Percentiles rank a stretch among this genome's conserved stretches.
phyloP scores from a whole-genome alignment of 2,113 vertebrate species.

The Probosciger aterrimus region DNA sequence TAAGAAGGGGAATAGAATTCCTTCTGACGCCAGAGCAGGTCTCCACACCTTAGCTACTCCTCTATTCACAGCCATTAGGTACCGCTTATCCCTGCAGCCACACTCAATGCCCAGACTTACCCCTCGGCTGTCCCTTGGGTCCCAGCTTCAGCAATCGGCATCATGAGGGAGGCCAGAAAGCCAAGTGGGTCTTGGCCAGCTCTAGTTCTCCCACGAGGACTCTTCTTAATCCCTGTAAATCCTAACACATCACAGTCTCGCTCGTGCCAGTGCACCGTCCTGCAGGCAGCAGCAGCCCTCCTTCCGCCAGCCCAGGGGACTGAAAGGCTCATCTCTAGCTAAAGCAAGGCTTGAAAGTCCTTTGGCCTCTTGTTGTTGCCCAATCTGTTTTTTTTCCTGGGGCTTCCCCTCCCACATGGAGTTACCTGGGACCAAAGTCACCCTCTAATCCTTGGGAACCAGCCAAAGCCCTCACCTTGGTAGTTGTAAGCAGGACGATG shows the following conservation, averaged over 20 bases:
- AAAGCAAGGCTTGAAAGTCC: neutral
- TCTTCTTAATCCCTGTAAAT: neutral
- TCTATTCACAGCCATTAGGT: neutral
- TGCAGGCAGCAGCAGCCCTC: neutral
- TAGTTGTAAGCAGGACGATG: neutral
- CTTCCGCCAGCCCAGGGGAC: neutral
- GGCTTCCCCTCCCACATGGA: neutral
- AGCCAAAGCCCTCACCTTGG: neutral
- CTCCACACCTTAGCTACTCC: neutral
- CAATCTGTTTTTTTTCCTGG: neutral
- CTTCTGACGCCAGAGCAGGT: too few species aligned
- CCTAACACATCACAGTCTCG: accelerated
- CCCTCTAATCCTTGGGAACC: neutral
- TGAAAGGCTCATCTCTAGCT: neutral
- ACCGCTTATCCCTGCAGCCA: accelerated
- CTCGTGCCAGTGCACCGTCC: neutral
- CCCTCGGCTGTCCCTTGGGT: neutral
- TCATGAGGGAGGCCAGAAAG: neutral
- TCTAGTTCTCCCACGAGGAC: neutral
- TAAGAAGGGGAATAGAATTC: neutral
- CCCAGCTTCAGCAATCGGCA: neutral
- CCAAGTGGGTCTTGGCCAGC: neutral
- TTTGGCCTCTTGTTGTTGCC: neutral
- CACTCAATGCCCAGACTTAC: neutral
- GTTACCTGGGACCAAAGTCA: neutral